phyloP scores from a whole-genome alignment of 2,113 vertebrate species.

The Haemorhous mexicanus region DNA sequence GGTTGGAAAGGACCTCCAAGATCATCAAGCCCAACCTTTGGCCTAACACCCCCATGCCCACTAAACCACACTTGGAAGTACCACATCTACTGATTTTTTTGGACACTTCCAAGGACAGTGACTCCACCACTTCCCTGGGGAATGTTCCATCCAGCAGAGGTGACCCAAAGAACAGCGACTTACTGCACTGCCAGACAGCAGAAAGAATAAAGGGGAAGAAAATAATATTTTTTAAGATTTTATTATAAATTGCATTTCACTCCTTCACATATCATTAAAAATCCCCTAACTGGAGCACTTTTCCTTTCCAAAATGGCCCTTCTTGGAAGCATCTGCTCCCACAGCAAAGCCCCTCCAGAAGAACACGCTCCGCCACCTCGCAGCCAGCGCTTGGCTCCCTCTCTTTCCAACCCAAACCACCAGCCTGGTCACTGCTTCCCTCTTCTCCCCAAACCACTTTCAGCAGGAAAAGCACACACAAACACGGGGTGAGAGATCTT shows the following conservation, averaged over 20 bases:
- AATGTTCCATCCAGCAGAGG: background rate
- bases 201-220: background rate
- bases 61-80: background rate
- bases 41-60: background rate
- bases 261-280: accelerated
- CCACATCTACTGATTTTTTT: background rate
- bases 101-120: background rate
- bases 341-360: background rate
- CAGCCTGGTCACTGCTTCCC: background rate
- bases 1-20: background rate
- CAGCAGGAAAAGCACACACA: background rate
- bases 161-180: accelerated
- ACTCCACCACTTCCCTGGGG: background rate
- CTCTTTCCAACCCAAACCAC: conserved; percentile 35
- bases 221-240: background rate
- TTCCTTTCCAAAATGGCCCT: background rate
- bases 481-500: background rate
- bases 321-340: background rate
- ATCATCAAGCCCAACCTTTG: background rate
- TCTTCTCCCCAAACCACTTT: conserved; percentile 20
- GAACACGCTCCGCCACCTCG: background rate
- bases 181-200: background rate
- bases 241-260: background rate
- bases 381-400: background rate
- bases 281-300: background rate